Base-by-base conservation (phyloP, 2,113 vertebrate species). In the Menura novaehollandiae region DNA sequence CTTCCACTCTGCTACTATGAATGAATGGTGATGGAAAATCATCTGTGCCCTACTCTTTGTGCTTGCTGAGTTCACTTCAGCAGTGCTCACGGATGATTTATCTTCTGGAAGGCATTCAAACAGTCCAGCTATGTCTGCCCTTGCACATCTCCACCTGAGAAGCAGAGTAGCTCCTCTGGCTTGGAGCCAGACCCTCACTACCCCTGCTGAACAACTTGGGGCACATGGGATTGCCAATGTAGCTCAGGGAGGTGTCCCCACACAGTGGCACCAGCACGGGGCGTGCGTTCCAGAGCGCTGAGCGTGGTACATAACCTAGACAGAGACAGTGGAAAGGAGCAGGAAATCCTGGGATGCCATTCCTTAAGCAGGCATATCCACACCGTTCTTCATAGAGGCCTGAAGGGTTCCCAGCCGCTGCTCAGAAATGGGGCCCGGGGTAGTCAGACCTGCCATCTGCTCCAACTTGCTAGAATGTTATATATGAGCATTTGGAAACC, bases 401-500 rank as follows among this genome's bases (percentile, higher is more conserved):
- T 59, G 67, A 90, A 90, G 59, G 39, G 46, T 76, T 91, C 85
- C 62, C 64, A 93, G 32, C 46, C 0, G 0, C 74, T 93, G 82
- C 71, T 37, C 71, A 94, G 85, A 94, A 94, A 89, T 35, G 41
- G 46, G n/a, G 74, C 81, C 81, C 62, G 32, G 73, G n/a, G 47
- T 15, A 87, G 60, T 74, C 60, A 91, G 78, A 82, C 66, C 84
- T 88, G 71, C 84, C 80, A 72, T 92, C 86, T 85, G 73, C 89
- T 85, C 52, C 80, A 75, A 0, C 84, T 49, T 64, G 71, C 77
- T 76, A 49, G 37, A 73, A 89, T 62, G 87, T 43, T 69, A 73
- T 91, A 79, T 66, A 85, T 66, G 74, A 94, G 74, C 81, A 82
- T 76, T 85, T 89, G 85, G 91, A 94, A 96, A 91, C 46, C 87